A percentile compares a stretch with the other conserved stretches of the same genome.
Conservation (phyloP, 2,797 vertebrate genomes). For the Rhincodon typus region DNA sequence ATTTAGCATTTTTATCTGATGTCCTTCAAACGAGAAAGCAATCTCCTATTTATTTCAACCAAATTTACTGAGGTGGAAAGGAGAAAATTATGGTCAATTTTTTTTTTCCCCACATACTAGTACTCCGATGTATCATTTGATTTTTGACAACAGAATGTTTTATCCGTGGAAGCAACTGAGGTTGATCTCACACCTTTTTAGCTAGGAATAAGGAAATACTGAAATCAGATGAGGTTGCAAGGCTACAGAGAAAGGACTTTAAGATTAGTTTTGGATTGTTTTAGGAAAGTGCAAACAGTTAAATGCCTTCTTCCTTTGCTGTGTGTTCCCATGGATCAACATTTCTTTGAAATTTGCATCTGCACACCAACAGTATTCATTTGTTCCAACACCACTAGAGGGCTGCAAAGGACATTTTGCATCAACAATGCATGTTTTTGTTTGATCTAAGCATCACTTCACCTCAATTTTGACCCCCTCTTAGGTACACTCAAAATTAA, state of each 20-base stretch:
- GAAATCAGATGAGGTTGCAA: not conserved
- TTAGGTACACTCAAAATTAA: not conserved
- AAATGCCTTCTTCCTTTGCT: not conserved
- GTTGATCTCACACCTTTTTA: not conserved
- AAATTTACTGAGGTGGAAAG: not conserved
- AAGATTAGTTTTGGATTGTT: not conserved
- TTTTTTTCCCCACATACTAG: too few relatives aligned
- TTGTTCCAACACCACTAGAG: not conserved
- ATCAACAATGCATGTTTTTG: not conserved
- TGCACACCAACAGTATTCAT: not conserved
- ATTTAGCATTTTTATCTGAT: not conserved
- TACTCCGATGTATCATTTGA: not conserved
- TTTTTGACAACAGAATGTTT: not conserved
- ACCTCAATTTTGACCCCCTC: not conserved
- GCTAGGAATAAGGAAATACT: not conserved
- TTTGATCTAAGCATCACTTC: not conserved
- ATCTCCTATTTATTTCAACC: not conserved
- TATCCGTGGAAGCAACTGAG: not conserved
- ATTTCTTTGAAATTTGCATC: not conserved
- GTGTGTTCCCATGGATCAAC: not conserved
- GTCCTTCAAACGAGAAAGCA: not conserved
- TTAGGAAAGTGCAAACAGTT: not conserved
- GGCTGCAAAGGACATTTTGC: not conserved
- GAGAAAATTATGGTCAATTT: not conserved
- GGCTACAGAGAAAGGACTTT: not conserved